phyloP scores from a whole-genome alignment of 1,140 invertebrate genomes.

The Sweltsa coloradensis region DNA sequence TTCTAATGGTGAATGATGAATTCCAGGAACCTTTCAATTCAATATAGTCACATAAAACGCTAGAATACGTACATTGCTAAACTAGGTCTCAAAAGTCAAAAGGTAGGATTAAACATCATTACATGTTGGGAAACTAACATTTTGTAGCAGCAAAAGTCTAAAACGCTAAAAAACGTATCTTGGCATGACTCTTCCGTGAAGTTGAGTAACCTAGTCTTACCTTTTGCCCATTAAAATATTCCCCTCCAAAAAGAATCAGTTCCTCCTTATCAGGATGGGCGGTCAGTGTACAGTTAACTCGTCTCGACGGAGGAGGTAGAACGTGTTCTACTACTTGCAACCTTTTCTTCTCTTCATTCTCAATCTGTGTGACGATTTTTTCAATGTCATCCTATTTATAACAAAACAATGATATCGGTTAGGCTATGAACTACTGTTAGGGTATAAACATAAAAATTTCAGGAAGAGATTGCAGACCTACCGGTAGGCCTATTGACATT shows the following conservation, averaged over 20 bases:
- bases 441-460: conserved; percentile 7
- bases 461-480: too few relatives aligned
- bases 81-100: too few relatives aligned
- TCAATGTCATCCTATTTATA: conserved; percentile 71
- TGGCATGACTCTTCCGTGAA: too few relatives aligned
- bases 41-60: too few relatives aligned
- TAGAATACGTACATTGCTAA: too few relatives aligned
- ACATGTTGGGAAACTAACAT: too few relatives aligned
- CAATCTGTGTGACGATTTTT: conserved; percentile 65
- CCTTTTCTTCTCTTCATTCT: conserved; percentile 60
- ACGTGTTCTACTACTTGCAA: conserved; percentile 56
- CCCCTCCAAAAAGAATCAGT: conserved; percentile 82
- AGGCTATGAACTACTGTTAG: conserved; percentile 1
- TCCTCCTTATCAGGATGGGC: conserved; percentile 81
- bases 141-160: too few relatives aligned
- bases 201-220: conserved; percentile 41
- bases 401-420: conserved; percentile 10
- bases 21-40: too few relatives aligned
- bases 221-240: conserved; percentile 83
- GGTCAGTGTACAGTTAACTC: conserved; percentile 69
- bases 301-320: conserved; percentile 51
- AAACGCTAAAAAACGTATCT: too few relatives aligned
- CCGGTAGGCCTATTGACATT: too few relatives aligned
- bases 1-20: too few relatives aligned
- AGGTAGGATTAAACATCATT: too few relatives aligned